These are phyloP conservation scores for Elephas maximus DNA, from an alignment of 2,113 vertebrate species.

Conservation along the genomic window DNA sequence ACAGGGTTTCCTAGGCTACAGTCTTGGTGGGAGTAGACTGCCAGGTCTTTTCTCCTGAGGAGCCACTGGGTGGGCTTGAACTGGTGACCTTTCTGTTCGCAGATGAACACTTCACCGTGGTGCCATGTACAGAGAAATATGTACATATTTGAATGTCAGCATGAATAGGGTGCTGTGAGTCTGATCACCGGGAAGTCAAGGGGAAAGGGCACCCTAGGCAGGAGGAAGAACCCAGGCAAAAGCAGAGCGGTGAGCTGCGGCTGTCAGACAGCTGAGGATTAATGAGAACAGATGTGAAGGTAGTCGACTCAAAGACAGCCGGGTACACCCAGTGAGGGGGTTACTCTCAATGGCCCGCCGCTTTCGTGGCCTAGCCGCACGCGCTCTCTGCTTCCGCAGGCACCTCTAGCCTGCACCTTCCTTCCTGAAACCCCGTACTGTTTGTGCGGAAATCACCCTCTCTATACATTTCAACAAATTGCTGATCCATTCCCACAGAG, in stretches of 20 bases:
- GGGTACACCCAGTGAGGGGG: rapidly evolving
- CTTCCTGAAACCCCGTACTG: background rate
- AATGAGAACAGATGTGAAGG: background rate
- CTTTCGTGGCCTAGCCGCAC: no score
- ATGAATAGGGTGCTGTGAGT: background rate
- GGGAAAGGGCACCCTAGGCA: background rate
- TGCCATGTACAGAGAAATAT: background rate
- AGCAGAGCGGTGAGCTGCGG: background rate
- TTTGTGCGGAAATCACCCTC: background rate
- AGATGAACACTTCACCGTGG: background rate
- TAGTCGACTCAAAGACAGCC: background rate
- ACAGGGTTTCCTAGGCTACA: background rate
- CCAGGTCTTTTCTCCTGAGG: background rate
- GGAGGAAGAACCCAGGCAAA: background rate
- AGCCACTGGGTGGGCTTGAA: background rate
- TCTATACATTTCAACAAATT: background rate
- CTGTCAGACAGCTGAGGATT: background rate
- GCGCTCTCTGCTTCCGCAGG: background rate
- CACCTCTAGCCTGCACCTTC: background rate
- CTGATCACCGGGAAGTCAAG: background rate
- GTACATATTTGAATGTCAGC: background rate
- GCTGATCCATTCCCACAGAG: background rate
- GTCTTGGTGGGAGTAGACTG: background rate
- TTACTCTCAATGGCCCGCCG: background rate
- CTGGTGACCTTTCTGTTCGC: background rate